phyloP scores from a whole-genome alignment of 2,113 vertebrate genomes.

The Dermatemys mawii region DNA sequence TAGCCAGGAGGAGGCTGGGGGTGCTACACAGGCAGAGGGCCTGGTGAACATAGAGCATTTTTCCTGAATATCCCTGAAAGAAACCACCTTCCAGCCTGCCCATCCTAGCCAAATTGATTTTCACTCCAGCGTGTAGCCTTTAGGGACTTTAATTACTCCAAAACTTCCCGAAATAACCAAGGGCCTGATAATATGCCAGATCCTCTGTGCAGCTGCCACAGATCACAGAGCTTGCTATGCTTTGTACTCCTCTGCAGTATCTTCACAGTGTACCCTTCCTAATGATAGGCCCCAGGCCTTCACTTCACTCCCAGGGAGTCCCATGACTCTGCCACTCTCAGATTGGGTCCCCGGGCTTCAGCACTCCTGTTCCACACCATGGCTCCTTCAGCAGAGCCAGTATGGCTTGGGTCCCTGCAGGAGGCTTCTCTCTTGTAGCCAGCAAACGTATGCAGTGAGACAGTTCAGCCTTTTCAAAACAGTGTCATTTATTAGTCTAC shows the following conservation, averaged over 20 bases:
- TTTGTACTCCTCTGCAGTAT: not conserved
- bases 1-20: conserved; percentile 24
- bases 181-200: rapidly evolving
- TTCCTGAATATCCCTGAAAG: not conserved
- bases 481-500: not conserved
- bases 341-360: not conserved
- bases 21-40: not conserved
- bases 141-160: rapidly evolving
- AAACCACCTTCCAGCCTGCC: not conserved
- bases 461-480: rapidly evolving
- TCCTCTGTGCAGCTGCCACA: not conserved
- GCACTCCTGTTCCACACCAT: rapidly evolving
- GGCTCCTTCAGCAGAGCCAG: not conserved
- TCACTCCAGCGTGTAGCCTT: not conserved
- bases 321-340: not conserved
- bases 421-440: not conserved
- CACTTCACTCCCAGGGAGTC: not conserved
- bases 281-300: not conserved
- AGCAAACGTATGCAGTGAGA: not conserved
- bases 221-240: not conserved
- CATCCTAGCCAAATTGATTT: not conserved
- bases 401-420: not conserved
- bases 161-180: rapidly evolving
- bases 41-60: conserved; percentile 4
- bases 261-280: not conserved